These are phyloP conservation scores for Jacana jacana DNA, from an alignment of 2,113 vertebrate species.

Conservation along the genomic window DNA sequence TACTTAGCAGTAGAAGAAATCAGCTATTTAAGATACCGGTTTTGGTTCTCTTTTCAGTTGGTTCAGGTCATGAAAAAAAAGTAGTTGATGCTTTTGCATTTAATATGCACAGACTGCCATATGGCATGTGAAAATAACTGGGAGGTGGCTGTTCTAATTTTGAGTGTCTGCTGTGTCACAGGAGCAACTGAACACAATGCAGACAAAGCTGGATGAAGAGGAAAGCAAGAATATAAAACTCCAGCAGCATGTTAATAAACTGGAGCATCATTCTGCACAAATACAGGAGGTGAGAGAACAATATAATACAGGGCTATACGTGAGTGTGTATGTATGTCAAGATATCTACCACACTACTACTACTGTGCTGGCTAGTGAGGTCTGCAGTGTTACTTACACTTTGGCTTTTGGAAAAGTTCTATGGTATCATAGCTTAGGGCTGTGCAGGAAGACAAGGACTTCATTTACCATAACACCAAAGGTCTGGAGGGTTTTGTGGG, in stretches of 20 bases:
- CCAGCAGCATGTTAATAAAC: conserved; percentile 83
- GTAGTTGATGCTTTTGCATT: not conserved
- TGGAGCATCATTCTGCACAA: conserved; percentile 85
- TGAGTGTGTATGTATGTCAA: not conserved
- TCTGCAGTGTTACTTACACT: not conserved
- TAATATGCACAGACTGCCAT: not conserved
- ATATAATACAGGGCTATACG: not conserved
- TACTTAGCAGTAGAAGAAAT: not conserved
- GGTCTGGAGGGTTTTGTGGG: no score
- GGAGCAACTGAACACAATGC: conserved; percentile 84
- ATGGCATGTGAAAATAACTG: not conserved
- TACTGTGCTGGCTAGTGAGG: not conserved
- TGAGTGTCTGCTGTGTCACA: conserved; percentile 48
- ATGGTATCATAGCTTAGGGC: not conserved
- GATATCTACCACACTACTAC: not conserved
- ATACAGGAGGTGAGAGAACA: conserved; percentile 75
- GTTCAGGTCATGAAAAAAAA: not conserved
- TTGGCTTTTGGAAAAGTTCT: not conserved
- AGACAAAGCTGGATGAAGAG: conserved; percentile 85
- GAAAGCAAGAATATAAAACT: conserved; percentile 87
- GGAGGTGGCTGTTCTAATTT: not conserved
- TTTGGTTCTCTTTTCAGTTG: conserved; percentile 1
- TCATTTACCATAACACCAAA: not conserved
- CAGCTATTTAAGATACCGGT: not conserved
- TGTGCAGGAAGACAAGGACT: not conserved